phyloP scores from a whole-genome alignment of 2,888 invertebrate species.

The Escarpia spicata region DNA sequence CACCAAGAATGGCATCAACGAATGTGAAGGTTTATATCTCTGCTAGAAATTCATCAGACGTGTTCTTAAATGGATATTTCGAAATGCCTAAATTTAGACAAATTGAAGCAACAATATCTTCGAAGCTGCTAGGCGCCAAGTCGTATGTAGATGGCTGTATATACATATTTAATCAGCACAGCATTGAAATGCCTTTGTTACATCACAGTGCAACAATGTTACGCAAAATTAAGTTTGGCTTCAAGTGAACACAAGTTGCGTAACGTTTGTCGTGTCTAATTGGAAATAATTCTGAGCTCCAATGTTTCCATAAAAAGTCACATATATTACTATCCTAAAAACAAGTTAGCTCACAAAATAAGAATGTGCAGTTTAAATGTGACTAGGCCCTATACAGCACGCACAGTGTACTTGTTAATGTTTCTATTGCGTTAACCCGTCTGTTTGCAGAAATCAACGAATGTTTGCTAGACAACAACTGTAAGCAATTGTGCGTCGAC shows the following conservation, averaged over 20 bases:
- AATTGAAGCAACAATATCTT: not conserved
- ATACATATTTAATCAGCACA: not conserved
- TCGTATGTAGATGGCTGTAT: not conserved
- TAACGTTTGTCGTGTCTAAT: not conserved
- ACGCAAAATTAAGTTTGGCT: not conserved
- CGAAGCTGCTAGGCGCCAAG: not conserved
- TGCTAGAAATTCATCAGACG: not conserved
- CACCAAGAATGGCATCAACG: constrained; percentile 2
- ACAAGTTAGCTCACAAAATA: not conserved
- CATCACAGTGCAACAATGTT: not conserved
- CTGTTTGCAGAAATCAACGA: constrained; percentile 47
- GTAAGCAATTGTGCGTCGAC: constrained; percentile 49
- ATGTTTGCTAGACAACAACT: constrained; percentile 43
- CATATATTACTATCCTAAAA: not conserved
- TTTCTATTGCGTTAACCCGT: not conserved
- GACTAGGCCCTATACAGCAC: no score
- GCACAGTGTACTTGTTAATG: not conserved
- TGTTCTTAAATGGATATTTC: not conserved
- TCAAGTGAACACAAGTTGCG: not conserved
- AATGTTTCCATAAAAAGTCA: not conserved
- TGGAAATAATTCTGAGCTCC: not conserved
- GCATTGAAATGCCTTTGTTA: not conserved
- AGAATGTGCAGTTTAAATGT: not conserved
- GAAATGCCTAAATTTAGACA: not conserved
- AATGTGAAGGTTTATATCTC: constrained; percentile 18